Evolutionary conservation across 2,113 vertebrate genomes (phyloP), one percentile per base, ranked within the genome.

Genomic region (Brachyhypopomus occidentalis): DNA sequence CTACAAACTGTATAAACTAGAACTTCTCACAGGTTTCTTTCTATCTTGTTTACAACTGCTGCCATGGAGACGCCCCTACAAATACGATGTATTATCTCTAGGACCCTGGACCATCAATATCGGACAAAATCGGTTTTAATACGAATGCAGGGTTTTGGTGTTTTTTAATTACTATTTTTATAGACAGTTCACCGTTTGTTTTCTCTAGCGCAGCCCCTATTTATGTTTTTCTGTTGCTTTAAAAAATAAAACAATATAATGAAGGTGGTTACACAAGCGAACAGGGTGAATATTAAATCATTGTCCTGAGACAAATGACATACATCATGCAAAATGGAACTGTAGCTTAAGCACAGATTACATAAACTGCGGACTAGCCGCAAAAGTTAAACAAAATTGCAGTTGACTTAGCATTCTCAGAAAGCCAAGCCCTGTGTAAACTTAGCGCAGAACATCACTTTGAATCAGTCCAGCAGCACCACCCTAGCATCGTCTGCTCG

Each of bases 321-420:
- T 56, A 56, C 16, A 48, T 70, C 71, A 30, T 56, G 69, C 70
- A 67, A 67, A 66, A 45, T 79, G 58, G 30, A 78, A 52, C 34
- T 85, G 72, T 72, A 82, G 72, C 63, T 67, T 52, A 52, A 52
- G 45, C 45, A 67, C 77, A 78, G 27, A 87, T 86, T 83, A 80
- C 84, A 83, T 85, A 83, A 89, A 84, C 89, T 90, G 84, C 83
- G 85, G 88, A 91, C 88, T 89, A 89, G 89, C 90, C 90, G 58
- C 89, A 84, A 58, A 88, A 88, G 89, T 91, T 79, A 87, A 86
- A 84, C 74, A 84, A 85, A 78, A 85, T 88, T 84, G 87, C 85
- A 85, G 72, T 83, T 91, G 88, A 90, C 85, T 88, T 59, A 80
- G 89, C 85, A 81, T 91, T 86, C 52, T 62, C 83, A 82, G 73